phyloP scores from a whole-genome alignment of 2,888 invertebrate genomes.

The Pyrgus malvae region DNA sequence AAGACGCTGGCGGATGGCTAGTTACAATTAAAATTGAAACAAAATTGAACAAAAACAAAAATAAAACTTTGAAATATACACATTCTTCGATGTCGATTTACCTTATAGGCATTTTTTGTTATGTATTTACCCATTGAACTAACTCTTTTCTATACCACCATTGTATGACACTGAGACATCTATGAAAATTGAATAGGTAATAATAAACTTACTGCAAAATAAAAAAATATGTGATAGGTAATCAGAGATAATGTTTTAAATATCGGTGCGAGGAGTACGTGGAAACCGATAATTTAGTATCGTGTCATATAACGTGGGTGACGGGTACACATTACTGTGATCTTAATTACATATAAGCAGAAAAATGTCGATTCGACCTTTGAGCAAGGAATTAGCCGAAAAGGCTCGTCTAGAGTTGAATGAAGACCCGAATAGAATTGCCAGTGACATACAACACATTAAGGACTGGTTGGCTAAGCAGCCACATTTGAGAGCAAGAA shows the following conservation, averaged over 20 bases:
- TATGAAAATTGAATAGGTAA: too few relatives aligned
- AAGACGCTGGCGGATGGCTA: too few relatives aligned
- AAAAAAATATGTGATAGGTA: conserved; percentile 4
- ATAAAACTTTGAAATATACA: too few relatives aligned
- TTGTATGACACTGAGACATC: too few relatives aligned
- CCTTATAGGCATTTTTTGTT: too few relatives aligned
- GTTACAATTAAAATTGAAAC: too few relatives aligned
- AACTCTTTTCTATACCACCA: too few relatives aligned
- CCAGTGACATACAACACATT: conserved; percentile 67
- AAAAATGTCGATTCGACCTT: conserved; percentile 43
- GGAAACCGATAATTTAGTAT: background rate
- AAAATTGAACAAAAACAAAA: too few relatives aligned
- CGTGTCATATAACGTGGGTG: background rate
- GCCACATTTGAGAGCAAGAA: conserved; percentile 70
- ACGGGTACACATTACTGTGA: background rate
- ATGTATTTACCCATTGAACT: too few relatives aligned
- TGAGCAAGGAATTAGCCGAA: conserved; percentile 46
- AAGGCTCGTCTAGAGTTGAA: conserved; percentile 70
- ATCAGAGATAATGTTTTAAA: conserved; percentile 18
- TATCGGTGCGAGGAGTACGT: conserved; percentile 1
- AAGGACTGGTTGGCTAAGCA: conserved; percentile 79
- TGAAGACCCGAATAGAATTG: conserved; percentile 68
- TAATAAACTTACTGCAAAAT: too few relatives aligned
- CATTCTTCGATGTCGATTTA: too few relatives aligned
- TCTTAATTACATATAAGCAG: background rate